These are phyloP conservation scores for Gymnarchus niloticus DNA, from an alignment of 2,113 vertebrate species.

Conservation along the genomic window DNA sequence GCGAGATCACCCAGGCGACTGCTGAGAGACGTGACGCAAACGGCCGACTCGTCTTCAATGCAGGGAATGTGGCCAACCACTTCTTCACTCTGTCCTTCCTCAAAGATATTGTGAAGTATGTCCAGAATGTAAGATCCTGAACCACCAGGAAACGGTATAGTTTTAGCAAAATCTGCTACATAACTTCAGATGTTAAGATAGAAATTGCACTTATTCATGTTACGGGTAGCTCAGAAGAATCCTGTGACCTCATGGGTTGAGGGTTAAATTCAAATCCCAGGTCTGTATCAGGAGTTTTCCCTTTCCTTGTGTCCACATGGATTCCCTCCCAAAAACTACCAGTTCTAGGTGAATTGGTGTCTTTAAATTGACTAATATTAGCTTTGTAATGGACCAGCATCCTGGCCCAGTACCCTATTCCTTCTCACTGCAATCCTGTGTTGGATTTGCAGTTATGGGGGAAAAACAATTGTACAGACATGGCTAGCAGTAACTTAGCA, in stretches of 20 bases:
- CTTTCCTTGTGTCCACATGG: background rate
- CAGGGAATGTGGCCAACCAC: constrained; percentile 90
- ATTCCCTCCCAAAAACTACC: background rate
- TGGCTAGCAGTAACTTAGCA: no score
- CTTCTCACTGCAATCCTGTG: background rate
- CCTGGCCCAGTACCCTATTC: background rate
- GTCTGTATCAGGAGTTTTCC: no score
- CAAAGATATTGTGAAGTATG: constrained; percentile 81
- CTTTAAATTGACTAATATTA: background rate
- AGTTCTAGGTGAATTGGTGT: background rate
- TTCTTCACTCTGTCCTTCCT: constrained; percentile 87
- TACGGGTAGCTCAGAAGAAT: no score
- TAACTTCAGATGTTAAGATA: no score
- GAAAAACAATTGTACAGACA: no score
- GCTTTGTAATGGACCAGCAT: background rate
- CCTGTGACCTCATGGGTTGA: no score
- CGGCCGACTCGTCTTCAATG: constrained; percentile 81
- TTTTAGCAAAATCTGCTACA: no score
- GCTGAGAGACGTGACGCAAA: constrained; percentile 76
- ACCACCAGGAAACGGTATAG: no score
- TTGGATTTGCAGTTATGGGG: background rate
- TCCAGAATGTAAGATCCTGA: no score
- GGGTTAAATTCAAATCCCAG: no score
- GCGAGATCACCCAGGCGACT: constrained; percentile 85
- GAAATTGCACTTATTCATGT: no score